Evolutionary conservation across 2,888 invertebrate species (phyloP), one percentile per base, ranked within the genome.

Genomic region (Cabera pusaria): DNA sequence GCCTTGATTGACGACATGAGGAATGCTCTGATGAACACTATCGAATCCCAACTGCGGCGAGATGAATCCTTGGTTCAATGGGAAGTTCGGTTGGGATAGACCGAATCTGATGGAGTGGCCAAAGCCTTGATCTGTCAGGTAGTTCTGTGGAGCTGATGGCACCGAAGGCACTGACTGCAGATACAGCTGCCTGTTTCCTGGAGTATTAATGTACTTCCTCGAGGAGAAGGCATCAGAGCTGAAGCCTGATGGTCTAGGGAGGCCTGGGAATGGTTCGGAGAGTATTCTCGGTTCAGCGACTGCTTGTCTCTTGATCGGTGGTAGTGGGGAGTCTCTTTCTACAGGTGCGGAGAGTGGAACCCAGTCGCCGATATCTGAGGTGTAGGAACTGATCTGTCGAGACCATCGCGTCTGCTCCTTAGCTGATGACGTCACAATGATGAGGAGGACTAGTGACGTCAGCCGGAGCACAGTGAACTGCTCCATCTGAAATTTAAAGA

Each of bases 401-500:
- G 88, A 88, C 88, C 88, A 88, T 65, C 88, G 70, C n/a, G 74
- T 57, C 48, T 78, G 77, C 20, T 76, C 75, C 43, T 70, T 72
- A 5, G 64, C 67, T 34, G 74, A 59, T 49, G 66, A 52, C 35
- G 71, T 61, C 40, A 64, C 51, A 12, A 69, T 67, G 18, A 80
- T 59, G 39, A 83, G 50, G 20, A 68, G 42, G 43, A 72, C 51
- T 39, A 82, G 55, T 55, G 72, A 72, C 52, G 72, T 66, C 48
- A 79, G 42, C 37, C 55, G 64, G 45, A 59, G 71, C 62, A 63
- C 59, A 49, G 55, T 59, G 50, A 66, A 67, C 65, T 72, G 74
- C 72, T 75, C 72, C 85, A 85, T 86, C 86, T 85, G 80, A 7
- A 83, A 78, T n/a, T n/a, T n/a, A n/a, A n/a, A n/a, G n/a, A n/a